Percentiles rank a stretch among this genome's conserved stretches.
Conservation (phyloP, 2,888 invertebrate genomes). For the Nemurella pictetii region DNA sequence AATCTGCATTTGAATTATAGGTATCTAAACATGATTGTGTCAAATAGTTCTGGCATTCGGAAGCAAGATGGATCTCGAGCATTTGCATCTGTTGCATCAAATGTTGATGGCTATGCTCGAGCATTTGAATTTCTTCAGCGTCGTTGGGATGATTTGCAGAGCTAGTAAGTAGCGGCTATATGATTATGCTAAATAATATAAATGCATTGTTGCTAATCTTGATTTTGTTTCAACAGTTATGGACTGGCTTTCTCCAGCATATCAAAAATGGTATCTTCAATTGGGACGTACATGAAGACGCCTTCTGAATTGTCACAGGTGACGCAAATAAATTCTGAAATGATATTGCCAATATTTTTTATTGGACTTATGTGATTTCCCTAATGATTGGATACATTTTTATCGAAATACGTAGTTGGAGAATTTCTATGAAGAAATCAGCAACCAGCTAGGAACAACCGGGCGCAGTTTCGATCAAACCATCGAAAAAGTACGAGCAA, state of each 20-base stretch:
- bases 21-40: conserved; percentile 57
- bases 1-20: conserved; percentile 47
- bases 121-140: conserved; percentile 62
- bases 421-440: conserved; percentile 51
- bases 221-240: conserved; percentile 39
- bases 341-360: conserved; percentile 24
- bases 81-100: conserved; percentile 61
- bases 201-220: background rate
- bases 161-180: conserved; percentile 51
- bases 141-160: conserved; percentile 54
- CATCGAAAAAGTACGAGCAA: conserved; percentile 57
- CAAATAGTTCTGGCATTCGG: conserved; percentile 58
- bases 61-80: conserved; percentile 65
- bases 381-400: background rate
- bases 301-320: conserved; percentile 43
- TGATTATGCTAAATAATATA: background rate
- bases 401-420: conserved; percentile 48
- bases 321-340: background rate
- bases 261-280: conserved; percentile 42
- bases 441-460: conserved; percentile 55
- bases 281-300: conserved; percentile 44
- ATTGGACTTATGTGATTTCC: background rate
- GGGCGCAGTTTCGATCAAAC: conserved; percentile 57
- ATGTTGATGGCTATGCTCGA: conserved; percentile 61
- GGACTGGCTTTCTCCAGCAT: conserved; percentile 42